Percentiles rank a stretch among this genome's conserved stretches.
Conservation (phyloP, 2,888 invertebrate genomes). For the Petrolisthes manimaculis region DNA sequence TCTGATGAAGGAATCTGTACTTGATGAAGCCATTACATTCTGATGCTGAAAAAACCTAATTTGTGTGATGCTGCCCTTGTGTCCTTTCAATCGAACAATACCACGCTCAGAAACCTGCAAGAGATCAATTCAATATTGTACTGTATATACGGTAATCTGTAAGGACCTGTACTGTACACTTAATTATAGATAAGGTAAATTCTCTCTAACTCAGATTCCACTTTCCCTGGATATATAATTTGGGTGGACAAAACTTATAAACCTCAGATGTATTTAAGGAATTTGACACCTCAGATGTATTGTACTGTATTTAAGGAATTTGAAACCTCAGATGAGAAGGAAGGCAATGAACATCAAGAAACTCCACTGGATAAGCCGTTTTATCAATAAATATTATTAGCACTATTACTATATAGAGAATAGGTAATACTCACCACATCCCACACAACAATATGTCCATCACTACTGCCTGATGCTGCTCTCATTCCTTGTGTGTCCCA, state of each 20-base stretch:
- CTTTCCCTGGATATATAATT: neutral
- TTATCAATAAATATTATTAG: no score
- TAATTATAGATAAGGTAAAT: neutral
- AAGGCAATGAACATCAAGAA: no score
- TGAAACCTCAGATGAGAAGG: no score
- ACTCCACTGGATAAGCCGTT: no score
- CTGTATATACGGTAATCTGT: neutral
- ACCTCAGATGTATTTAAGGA: no score
- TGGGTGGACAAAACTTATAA: no score
- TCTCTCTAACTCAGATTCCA: no score
- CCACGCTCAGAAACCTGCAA: constrained; percentile 81
- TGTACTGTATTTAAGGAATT: no score
- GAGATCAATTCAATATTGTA: neutral
- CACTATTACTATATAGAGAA: neutral
- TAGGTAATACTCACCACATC: constrained; percentile 78
- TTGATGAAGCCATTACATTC: constrained; percentile 82
- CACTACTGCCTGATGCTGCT: constrained; percentile 60
- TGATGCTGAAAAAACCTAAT: constrained; percentile 69
- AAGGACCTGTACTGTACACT: no score
- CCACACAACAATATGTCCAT: constrained; percentile 87
- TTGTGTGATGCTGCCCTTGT: constrained; percentile 90
- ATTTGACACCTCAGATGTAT: no score
- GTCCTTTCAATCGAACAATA: constrained; percentile 88
- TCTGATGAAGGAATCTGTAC: constrained; percentile 94
- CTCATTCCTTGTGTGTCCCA: constrained; percentile 64